Percentiles rank a stretch among this genome's conserved stretches.
These are phyloP conservation scores for Phrixothrix hirtus DNA, from an alignment of 2,888 invertebrate genomes.

Conservation along the genomic window DNA sequence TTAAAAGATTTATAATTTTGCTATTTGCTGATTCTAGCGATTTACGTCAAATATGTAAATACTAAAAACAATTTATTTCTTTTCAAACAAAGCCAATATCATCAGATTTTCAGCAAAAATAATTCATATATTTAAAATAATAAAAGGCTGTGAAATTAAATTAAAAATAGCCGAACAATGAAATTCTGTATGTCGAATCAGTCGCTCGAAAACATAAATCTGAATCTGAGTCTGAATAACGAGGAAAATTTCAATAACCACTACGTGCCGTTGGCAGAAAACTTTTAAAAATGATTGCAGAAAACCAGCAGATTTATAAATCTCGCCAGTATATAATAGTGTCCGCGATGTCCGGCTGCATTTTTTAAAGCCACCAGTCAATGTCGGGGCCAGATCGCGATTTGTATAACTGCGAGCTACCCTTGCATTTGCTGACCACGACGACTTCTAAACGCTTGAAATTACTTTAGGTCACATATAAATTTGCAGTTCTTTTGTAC, in stretches of 20 bases:
- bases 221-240: constrained; percentile 44
- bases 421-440: constrained; percentile 48
- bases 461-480: constrained; percentile 8
- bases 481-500: constrained; percentile 3
- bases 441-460: constrained; percentile 15
- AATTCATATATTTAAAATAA: constrained; percentile 14
- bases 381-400: constrained; percentile 49
- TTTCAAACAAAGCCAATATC: constrained; percentile 4
- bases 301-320: constrained; percentile 44
- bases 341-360: constrained; percentile 44
- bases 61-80: too few species aligned
- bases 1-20: too few species aligned
- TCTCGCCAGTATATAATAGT: constrained; percentile 45
- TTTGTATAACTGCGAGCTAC: constrained; percentile 49
- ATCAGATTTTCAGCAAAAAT: constrained; percentile 3
- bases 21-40: too few species aligned
- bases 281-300: constrained; percentile 43
- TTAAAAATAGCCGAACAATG: constrained; percentile 26
- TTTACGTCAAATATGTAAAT: too few species aligned
- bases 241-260: constrained; percentile 49
- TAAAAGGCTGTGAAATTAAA: constrained; percentile 23
- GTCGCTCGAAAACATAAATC: constrained; percentile 43
- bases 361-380: constrained; percentile 51
- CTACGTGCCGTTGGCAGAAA: constrained; percentile 49
- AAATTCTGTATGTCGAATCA: constrained; percentile 25